phyloP scores from a whole-genome alignment of 2,888 invertebrate genomes.

The Acleris emargana region DNA sequence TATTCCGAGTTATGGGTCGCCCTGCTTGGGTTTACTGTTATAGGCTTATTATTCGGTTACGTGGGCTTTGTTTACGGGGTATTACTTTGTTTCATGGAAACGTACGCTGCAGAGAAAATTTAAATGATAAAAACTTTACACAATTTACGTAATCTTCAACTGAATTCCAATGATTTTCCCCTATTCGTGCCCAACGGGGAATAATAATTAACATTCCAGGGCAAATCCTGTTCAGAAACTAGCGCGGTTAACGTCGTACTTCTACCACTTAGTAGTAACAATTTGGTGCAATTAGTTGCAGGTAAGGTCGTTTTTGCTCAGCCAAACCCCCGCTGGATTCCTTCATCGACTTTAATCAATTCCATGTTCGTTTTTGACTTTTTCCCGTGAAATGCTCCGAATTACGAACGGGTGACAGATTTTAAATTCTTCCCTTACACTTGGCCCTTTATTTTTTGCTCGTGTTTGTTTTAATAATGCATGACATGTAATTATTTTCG shows the following conservation, averaged over 20 bases:
- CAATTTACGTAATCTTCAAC: background rate
- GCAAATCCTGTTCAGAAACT: conserved; percentile 12
- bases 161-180: background rate
- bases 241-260: conserved; percentile 41
- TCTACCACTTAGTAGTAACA: conserved; percentile 58
- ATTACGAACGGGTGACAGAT: conserved; percentile 80
- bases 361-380: conserved; percentile 67
- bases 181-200: background rate
- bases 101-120: conserved; percentile 11
- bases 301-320: conserved; percentile 56
- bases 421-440: conserved; percentile 82
- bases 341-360: conserved; percentile 74
- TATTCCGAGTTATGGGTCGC: conserved; percentile 65
- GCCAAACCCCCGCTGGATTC: conserved; percentile 60
- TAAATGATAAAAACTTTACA: background rate
- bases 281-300: conserved; percentile 64
- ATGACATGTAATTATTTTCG: conserved; percentile 77
- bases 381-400: conserved; percentile 72
- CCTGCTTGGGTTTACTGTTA: conserved; percentile 53
- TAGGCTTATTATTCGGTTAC: conserved; percentile 56
- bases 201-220: background rate
- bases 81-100: conserved; percentile 6
- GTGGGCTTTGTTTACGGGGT: conserved; percentile 41
- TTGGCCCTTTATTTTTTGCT: conserved; percentile 66
- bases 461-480: conserved; percentile 76